phyloP scores from a whole-genome alignment of 2,888 invertebrate species.

The Punctoribates punctum region DNA sequence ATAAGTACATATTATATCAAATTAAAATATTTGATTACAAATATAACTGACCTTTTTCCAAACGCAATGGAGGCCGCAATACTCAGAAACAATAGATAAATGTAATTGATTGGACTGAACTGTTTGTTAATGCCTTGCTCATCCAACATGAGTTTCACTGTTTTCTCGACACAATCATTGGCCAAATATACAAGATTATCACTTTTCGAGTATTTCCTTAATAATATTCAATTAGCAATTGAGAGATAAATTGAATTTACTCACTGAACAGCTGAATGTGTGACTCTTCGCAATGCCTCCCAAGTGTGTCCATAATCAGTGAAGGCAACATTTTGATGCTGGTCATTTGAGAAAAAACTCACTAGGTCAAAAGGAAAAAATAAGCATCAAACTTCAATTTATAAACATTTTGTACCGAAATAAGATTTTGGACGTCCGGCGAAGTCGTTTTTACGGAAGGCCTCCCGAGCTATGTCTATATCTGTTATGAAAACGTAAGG shows the following conservation, averaged over 20 bases:
- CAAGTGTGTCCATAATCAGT: not conserved
- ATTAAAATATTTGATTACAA: not conserved
- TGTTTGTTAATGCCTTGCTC: not conserved
- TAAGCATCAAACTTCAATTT: too few species aligned
- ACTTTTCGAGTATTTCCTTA: not conserved
- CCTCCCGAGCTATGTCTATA: too few species aligned
- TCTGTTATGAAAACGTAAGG: too few species aligned
- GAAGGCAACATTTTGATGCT: not conserved
- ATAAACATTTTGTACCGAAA: too few species aligned
- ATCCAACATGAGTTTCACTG: not conserved
- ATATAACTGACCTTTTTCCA: not conserved
- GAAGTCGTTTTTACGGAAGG: too few species aligned
- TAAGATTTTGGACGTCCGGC: too few species aligned
- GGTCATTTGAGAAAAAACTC: not conserved
- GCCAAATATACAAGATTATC: not conserved
- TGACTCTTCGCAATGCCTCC: not conserved
- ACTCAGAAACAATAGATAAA: not conserved
- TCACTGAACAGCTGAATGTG: slow-evolving; percentile 7
- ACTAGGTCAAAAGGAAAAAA: not conserved
- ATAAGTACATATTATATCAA: not conserved
- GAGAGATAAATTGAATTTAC: not conserved
- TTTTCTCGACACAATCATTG: not conserved
- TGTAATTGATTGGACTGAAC: not conserved
- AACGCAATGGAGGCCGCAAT: not conserved
- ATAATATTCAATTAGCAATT: not conserved